A percentile compares a stretch with the other conserved stretches of the same genome.
Evolutionary conservation across 2,888 invertebrate species (phyloP).

Genomic region (Agonum fuliginosum): DNA sequence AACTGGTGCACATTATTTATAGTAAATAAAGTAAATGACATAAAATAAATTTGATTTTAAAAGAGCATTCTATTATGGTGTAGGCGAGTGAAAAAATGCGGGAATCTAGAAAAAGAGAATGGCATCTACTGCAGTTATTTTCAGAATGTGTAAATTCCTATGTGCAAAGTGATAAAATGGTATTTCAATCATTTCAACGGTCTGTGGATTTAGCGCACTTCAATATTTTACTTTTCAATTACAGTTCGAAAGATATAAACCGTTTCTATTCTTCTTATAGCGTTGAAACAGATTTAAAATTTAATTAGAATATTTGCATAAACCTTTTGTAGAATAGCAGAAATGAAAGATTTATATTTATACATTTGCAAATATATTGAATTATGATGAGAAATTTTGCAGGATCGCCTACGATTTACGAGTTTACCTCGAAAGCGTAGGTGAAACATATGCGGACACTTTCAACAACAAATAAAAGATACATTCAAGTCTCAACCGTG

Average conservation of each 20-base stretch:
- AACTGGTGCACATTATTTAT: neutral
- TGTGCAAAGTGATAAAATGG: neutral
- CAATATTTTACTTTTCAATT: too few relatives aligned
- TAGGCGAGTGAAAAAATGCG: neutral
- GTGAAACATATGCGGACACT: conserved; percentile 10
- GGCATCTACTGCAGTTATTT: neutral
- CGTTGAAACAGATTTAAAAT: conserved; percentile 2
- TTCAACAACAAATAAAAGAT: conserved; percentile 11
- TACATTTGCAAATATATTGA: conserved; percentile 21
- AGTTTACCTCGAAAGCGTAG: conserved; percentile 7
- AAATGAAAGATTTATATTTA: conserved; percentile 17
- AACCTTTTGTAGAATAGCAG: neutral
- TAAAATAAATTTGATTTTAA: too few relatives aligned
- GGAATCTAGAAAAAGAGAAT: too few relatives aligned
- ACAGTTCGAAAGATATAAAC: too few relatives aligned
- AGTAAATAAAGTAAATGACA: too few relatives aligned
- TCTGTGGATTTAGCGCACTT: neutral
- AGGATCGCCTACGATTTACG: conserved; percentile 31
- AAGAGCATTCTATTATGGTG: too few relatives aligned
- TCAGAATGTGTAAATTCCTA: neutral
- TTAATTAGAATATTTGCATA: conserved; percentile 11
- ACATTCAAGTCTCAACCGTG: conserved; percentile 10
- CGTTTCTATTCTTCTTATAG: too few relatives aligned
- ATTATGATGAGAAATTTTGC: conserved; percentile 21
- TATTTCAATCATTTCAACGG: conserved; percentile 7